Evolutionary conservation across 1,140 invertebrate species (phyloP), one percentile per base, ranked within the genome.

Genomic region (Drosophila ficusphila): DNA sequence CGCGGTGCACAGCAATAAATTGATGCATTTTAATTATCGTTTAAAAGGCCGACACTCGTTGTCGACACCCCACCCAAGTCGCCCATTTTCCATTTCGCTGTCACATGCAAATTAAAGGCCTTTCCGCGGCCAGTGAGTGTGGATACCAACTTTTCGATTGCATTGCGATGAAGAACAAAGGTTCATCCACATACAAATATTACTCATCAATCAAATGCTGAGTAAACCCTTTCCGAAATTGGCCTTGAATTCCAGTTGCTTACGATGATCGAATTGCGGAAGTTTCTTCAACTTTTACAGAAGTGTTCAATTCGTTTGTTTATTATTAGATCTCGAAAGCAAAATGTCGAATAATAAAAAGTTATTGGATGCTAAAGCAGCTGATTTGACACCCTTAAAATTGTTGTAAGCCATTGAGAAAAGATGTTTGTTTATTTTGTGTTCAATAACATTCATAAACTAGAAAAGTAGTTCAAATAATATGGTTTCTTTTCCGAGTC

Each of bases 1-100:
- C 25, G 44, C 65, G 42, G 47, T 14, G 54, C 49, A 56, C 36
- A 21, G 49, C 57, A 61, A 79, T 79, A 76, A 86, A 85, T 85
- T 86, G 76, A 79, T 64, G 81, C 72, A 73, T 79, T 85, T 85
- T 81, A 86, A 86, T 85, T 86, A 85, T 69, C 81, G 70, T 75
- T 79, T 57, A 85, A 79, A 76, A 41, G 61, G 36, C 60, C 70
- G 49, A 31, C 58, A 29, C 21, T 46, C 36, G 39, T 3, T 23
- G 36, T 1, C 36, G 6, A 11, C 9, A 2, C 54, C 12, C 29
- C 4, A 23, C 12, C 29, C 4, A 23, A 25, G 5, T 8, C 23
- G 2, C 27, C n/a, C 52, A 3, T 31, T 14, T 25, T 18, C 23
- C 52, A 3, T 31, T 14, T 25, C 23, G 16, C 6, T 18, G 18